Percentiles rank a stretch among this genome's conserved stretches.
Evolutionary conservation across 2,797 vertebrate species (phyloP).

Genomic region (Hybognathus amarus): DNA sequence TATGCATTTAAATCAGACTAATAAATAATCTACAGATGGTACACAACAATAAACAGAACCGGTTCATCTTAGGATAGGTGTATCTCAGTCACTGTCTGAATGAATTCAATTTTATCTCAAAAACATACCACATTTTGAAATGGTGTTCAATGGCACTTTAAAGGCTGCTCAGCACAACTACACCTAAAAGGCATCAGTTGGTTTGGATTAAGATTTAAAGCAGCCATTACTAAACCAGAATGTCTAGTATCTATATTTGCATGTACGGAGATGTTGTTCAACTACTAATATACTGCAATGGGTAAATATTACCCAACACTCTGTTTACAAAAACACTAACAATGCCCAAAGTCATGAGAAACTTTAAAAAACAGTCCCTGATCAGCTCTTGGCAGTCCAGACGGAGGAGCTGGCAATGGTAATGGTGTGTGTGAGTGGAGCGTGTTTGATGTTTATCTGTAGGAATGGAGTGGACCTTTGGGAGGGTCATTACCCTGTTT

Average conservation of each 20-base stretch:
- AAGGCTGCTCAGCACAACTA: background rate
- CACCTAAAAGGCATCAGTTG: background rate
- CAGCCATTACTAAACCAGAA: conserved; percentile 10
- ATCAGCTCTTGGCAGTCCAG: conserved; percentile 29
- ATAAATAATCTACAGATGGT: background rate
- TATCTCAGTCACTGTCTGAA: background rate
- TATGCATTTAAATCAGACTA: background rate
- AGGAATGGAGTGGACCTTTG: conserved; percentile 60
- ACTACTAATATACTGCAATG: too few species aligned
- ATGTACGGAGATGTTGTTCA: background rate
- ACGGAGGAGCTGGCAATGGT: conserved; percentile 20
- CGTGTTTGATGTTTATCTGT: conserved; percentile 67
- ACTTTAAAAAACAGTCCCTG: background rate
- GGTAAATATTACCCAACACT: conserved; percentile 15
- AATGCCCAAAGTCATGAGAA: conserved; percentile 4
- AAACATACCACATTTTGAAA: background rate
- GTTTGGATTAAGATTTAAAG: conserved; percentile 2
- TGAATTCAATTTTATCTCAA: background rate
- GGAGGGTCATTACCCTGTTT: conserved; percentile 62
- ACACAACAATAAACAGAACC: too few species aligned
- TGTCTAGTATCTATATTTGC: conserved; percentile 15
- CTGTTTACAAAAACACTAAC: conserved; percentile 11
- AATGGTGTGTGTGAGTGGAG: conserved; percentile 45
- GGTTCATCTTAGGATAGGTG: background rate
- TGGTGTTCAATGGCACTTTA: background rate